Evolutionary conservation across 2,797 vertebrate species (phyloP).

Genomic region (Tenualosa thibaudeaui): DNA sequence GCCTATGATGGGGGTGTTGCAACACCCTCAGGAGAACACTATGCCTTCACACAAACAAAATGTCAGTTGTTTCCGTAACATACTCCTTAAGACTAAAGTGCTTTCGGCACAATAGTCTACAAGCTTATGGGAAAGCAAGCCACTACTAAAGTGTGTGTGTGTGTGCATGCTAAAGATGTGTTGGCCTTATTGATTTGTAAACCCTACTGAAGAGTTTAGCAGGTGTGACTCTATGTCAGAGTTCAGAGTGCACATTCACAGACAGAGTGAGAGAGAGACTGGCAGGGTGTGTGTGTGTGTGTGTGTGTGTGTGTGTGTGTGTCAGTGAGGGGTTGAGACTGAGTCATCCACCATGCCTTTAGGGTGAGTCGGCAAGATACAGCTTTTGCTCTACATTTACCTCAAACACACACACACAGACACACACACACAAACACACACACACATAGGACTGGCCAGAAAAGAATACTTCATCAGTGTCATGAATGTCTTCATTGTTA

Average conservation of each 20-base stretch:
- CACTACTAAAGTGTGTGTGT: not conserved
- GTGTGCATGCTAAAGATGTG: not conserved
- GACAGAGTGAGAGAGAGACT: not conserved
- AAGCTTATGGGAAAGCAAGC: not conserved
- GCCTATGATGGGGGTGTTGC: not conserved
- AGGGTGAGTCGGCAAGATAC: not conserved
- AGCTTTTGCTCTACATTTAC: not conserved
- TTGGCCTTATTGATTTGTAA: not conserved
- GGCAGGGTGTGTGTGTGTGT: not conserved
- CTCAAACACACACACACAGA: not conserved
- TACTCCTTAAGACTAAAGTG: not conserved
- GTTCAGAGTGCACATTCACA: not conserved
- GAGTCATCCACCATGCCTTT: not conserved
- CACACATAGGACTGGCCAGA: not conserved
- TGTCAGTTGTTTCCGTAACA: not conserved
- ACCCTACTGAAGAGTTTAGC: not conserved
- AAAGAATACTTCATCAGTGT: not conserved
- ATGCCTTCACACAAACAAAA: not conserved
- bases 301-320: not conserved
- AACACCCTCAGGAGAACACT: not conserved
- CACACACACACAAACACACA: conserved; percentile 1
- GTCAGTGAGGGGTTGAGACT: not conserved
- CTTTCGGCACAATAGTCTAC: not conserved
- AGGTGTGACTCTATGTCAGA: not conserved
- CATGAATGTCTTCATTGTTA: not conserved